Evolutionary conservation across 2,113 vertebrate species (phyloP).

Genomic region (Columba livia): DNA sequence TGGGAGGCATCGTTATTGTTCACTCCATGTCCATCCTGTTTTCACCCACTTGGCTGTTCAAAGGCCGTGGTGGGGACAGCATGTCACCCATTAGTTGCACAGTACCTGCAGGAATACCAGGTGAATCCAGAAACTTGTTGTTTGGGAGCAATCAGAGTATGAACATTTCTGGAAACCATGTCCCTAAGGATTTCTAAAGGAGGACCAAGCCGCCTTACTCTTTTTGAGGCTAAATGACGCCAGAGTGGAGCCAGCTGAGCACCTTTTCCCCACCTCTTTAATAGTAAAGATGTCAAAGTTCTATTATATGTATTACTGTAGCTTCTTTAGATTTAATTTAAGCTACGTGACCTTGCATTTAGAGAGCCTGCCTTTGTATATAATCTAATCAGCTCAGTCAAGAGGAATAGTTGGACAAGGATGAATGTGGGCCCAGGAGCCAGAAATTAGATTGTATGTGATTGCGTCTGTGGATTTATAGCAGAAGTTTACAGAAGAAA

Average conservation of each 20-base stretch:
- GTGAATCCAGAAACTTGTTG: neutral
- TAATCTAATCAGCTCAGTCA: conserved; percentile 59
- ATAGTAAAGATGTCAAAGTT: neutral
- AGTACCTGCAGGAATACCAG: neutral
- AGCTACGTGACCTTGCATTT: conserved; percentile 54
- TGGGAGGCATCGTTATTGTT: neutral
- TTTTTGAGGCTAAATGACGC: neutral
- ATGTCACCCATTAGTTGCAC: no score
- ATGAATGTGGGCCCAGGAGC: conserved; percentile 32
- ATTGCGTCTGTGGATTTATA: conserved; percentile 59
- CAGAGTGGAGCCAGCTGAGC: neutral
- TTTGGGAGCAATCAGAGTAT: neutral
- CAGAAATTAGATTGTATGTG: conserved; percentile 56
- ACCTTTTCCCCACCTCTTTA: neutral
- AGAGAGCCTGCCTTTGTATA: conserved; percentile 28
- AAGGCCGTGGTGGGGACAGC: neutral
- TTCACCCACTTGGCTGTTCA: neutral
- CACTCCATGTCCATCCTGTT: rapidly evolving
- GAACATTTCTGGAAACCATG: neutral
- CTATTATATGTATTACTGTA: conserved; percentile 8
- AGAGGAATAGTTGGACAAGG: conserved; percentile 51
- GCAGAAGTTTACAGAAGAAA: conserved; percentile 49
- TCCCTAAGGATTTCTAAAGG: neutral
- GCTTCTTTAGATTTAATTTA: conserved; percentile 56
- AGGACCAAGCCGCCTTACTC: neutral